These are phyloP conservation scores for Camelus bactrianus DNA, from an alignment of 2,113 vertebrate species.

Conservation along the genomic window DNA sequence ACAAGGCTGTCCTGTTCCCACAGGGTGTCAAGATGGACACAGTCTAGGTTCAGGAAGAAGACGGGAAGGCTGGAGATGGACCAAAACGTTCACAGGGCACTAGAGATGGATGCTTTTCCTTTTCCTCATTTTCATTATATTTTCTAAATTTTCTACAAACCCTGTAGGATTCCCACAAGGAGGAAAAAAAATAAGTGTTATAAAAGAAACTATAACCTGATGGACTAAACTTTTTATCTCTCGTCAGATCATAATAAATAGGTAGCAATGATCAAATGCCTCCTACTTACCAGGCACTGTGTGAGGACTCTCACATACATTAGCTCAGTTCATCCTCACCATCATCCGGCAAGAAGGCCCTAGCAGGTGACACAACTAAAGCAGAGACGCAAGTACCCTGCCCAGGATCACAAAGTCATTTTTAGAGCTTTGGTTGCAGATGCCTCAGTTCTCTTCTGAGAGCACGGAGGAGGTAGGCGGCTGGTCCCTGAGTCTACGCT, in stretches of 20 bases:
- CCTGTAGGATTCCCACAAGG: neutral
- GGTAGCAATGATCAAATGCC: no score
- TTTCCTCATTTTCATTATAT: neutral
- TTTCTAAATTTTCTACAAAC: neutral
- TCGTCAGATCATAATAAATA: no score
- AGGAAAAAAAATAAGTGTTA: neutral
- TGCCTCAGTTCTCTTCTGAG: no score
- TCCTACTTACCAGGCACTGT: neutral
- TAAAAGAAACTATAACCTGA: neutral
- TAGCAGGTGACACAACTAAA: no score
- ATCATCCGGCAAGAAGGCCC: rapidly evolving
- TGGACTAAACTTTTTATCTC: neutral
- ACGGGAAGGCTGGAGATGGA: neutral
- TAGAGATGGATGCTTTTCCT: neutral
- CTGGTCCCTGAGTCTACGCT: no score
- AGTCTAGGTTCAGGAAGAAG: neutral
- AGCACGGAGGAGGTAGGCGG: neutral
- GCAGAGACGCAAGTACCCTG: no score
- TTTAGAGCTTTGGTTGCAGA: neutral
- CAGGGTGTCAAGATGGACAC: neutral
- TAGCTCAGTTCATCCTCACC: neutral
- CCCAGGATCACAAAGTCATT: neutral
- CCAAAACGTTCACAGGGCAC: rapidly evolving
- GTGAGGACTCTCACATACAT: neutral
- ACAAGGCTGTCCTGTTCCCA: neutral